Percentiles rank a stretch among this genome's conserved stretches.
Evolutionary conservation across 2,888 invertebrate species (phyloP).

Genomic region (Salticus scenicus): DNA sequence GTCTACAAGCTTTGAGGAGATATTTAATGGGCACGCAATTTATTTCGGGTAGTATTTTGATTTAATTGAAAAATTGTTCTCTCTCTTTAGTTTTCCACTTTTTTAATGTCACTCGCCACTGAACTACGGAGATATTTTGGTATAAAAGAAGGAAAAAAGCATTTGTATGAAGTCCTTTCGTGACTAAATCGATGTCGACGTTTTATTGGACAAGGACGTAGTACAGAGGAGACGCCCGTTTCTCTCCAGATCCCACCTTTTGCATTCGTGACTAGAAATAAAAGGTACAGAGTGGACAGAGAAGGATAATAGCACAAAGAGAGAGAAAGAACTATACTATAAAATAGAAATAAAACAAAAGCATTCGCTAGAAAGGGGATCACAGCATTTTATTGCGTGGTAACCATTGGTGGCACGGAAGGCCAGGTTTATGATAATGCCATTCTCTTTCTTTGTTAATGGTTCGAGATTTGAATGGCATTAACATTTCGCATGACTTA

Average conservation of each 20-base stretch:
- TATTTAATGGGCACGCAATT: background rate
- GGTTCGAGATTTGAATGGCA: conserved; percentile 26
- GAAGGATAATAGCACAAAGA: background rate
- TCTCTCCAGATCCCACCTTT: conserved; percentile 25
- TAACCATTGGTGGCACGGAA: conserved; percentile 24
- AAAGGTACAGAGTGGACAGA: background rate
- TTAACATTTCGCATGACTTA: conserved; percentile 33
- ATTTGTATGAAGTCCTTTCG: conserved; percentile 1
- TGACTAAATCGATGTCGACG: conserved; percentile 11
- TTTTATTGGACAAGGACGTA: conserved; percentile 32
- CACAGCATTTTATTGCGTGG: conserved; percentile 8
- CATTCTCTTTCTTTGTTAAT: conserved; percentile 16
- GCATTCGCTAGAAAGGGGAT: background rate
- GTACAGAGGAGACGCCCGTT: conserved; percentile 16
- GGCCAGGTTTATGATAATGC: conserved; percentile 1
- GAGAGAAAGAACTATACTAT: background rate
- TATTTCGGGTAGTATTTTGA: conserved; percentile 11
- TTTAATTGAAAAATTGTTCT: conserved; percentile 24
- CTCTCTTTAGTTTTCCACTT: background rate
- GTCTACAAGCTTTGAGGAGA: background rate
- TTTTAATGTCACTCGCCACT: conserved; percentile 11
- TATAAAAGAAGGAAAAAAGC: background rate
- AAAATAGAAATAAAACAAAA: background rate
- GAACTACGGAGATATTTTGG: conserved; percentile 12
- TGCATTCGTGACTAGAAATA: conserved; percentile 22